Base-by-base conservation (phyloP, 2,113 vertebrate genomes). In the Nasalis larvatus region DNA sequence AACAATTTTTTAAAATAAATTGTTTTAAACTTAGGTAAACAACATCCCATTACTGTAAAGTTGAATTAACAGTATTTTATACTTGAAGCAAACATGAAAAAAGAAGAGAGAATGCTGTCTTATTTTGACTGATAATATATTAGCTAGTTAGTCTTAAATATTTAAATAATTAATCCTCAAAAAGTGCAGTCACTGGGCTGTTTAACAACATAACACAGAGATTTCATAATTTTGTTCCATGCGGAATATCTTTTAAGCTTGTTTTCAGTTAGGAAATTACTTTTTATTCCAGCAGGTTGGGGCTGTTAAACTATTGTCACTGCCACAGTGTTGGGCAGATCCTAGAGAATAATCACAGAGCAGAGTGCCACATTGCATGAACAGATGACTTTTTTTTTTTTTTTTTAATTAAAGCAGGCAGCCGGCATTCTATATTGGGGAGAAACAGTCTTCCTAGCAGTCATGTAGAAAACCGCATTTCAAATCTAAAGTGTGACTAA, bases 391-490 rank as follows among this genome's bases (percentile, higher is more conserved):
- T 47, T 89, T 92, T 66, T 54, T 56, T 56, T 21, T 27, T 35
- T 66, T 71, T 37, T 73, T 42, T 42, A 42, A 89, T 73, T 86
- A 92, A 82, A 86, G 77, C 68, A 40, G 89, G 86, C 82, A 95
- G 82, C 96, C 95, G 91, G 89, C 71, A 52, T 95, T 89, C 92
- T 85, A 37, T 1, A 0, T 12, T 37, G 47, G n/a, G 77, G 54
- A 93, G 54, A 60, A 94, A 37, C 76, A 89, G 11, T 73, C 86
- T 84, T 80, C 74, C 54, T 68, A 94, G 58, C 7, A 71, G 66
- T 52, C 86, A 73, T 91, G 47, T 23, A 74, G 63, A 95, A 80
- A 88, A 73, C 92, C 54, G 21, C 90, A 69, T 96, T 96, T 96
- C 91, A 92, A 88, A 56, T 89, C 52, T 82, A 56, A 86, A 86